Evolutionary conservation across 2,888 invertebrate genomes (phyloP).

Genomic region (Camponotus fellah): DNA sequence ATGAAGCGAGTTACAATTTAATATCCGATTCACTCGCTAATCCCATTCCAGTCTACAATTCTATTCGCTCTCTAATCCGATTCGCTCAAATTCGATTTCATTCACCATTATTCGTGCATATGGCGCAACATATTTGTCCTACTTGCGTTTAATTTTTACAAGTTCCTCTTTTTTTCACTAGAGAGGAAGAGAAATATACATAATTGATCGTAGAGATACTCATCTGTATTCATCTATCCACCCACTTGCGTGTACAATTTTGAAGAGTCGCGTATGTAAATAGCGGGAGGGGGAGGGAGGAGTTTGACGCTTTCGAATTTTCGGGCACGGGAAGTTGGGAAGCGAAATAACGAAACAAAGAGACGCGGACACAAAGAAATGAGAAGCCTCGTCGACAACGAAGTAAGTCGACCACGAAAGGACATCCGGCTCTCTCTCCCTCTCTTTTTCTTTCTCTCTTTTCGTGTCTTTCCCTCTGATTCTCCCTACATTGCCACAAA

Average conservation of each 20-base stretch:
- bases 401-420: slow-evolving; percentile 85
- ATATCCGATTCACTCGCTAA: slow-evolving; percentile 16
- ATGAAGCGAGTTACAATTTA: slow-evolving; percentile 22
- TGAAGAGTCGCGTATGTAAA: slow-evolving; percentile 9
- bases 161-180: background rate
- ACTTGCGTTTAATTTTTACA: background rate
- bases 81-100: background rate
- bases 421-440: slow-evolving; percentile 81
- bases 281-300: background rate
- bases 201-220: background rate
- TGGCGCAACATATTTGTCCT: background rate
- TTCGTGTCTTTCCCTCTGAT: slow-evolving; percentile 34
- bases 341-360: slow-evolving; percentile 76
- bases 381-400: slow-evolving; percentile 76
- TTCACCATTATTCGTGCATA: background rate
- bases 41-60: background rate
- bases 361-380: slow-evolving; percentile 80
- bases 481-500: slow-evolving; percentile 39
- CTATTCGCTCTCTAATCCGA: background rate
- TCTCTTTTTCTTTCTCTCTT: background rate
- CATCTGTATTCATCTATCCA: background rate
- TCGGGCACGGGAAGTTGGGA: slow-evolving; percentile 78
- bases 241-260: background rate
- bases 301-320: slow-evolving; percentile 58
- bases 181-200: background rate